These are phyloP conservation scores for Anolis carolinensis DNA, from an alignment of 2,113 vertebrate species.

Conservation along the genomic window DNA sequence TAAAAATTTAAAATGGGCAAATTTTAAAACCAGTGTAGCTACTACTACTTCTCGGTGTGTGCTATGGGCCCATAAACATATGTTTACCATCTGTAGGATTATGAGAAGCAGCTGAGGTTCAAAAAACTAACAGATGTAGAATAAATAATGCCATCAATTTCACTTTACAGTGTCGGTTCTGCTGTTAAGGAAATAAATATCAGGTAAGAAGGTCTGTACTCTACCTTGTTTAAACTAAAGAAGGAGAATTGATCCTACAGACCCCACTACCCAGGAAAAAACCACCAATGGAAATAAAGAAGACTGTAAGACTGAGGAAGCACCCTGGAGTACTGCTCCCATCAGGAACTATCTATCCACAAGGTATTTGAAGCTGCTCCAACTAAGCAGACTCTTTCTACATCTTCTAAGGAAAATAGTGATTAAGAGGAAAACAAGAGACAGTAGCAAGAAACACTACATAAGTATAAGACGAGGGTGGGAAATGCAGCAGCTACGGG, in stretches of 20 bases:
- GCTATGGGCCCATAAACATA: slow-evolving; percentile 76
- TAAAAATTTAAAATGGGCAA: slow-evolving; percentile 54
- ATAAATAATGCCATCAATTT: slow-evolving; percentile 76
- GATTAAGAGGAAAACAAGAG: too few relatives aligned
- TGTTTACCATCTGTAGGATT: slow-evolving; percentile 81
- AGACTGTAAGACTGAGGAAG: not conserved
- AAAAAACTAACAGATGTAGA: slow-evolving; percentile 74
- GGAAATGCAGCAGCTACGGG: too few relatives aligned
- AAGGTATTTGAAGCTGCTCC: too few relatives aligned
- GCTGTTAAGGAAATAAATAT: slow-evolving; percentile 54
- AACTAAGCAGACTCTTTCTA: too few relatives aligned
- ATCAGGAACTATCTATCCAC: too few relatives aligned
- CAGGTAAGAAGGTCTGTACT: slow-evolving; percentile 51
- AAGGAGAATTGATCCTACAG: too few relatives aligned
- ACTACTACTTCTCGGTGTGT: slow-evolving; percentile 30
- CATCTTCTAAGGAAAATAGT: too few relatives aligned
- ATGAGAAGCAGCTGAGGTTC: slow-evolving; percentile 75
- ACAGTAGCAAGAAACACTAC: too few relatives aligned
- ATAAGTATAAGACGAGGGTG: too few relatives aligned
- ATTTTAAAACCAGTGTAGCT: slow-evolving; percentile 62
- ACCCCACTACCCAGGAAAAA: too few relatives aligned
- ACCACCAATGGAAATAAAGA: too few relatives aligned
- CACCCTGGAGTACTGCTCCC: too few relatives aligned
- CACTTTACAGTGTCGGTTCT: slow-evolving; percentile 65
- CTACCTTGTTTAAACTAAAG: not conserved